Percentiles rank a stretch among this genome's conserved stretches.
Conservation (phyloP, 2,113 vertebrate species). For the Falco punctatus region DNA sequence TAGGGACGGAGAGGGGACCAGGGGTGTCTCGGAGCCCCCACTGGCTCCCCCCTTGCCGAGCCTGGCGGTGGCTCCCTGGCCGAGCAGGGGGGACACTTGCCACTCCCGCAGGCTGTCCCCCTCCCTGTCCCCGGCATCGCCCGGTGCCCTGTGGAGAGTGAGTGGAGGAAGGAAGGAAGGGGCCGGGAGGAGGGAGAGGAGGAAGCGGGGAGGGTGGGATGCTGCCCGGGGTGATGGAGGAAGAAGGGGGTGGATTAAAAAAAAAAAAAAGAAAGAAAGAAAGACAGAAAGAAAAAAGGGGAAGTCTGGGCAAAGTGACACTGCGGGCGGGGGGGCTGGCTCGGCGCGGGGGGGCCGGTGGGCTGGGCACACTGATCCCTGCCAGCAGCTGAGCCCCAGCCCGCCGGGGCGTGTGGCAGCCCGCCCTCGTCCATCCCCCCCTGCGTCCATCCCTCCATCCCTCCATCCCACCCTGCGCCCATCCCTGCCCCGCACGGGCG, state of each 20-base stretch:
- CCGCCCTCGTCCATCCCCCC: background rate
- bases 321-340: background rate
- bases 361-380: constrained; percentile 21
- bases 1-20: background rate
- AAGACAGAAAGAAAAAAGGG: background rate
- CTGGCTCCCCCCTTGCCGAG: background rate
- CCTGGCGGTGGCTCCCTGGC: background rate
- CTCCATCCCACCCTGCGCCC: background rate
- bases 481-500: background rate
- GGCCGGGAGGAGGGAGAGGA: constrained; percentile 36
- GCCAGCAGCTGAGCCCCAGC: constrained; percentile 31
- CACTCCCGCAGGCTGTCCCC: background rate
- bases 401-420: background rate
- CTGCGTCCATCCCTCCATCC: background rate
- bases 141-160: background rate
- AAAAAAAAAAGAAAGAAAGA: background rate
- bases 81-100: background rate
- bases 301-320: background rate
- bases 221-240: constrained; percentile 5
- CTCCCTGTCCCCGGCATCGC: background rate
- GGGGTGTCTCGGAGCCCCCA: background rate
- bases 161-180: constrained; percentile 48
- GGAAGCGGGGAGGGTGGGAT: constrained; percentile 23
- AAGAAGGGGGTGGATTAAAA: background rate
- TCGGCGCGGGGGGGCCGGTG: background rate